Conservation (phyloP, 2,888 invertebrate species). For the Aromia moschata region DNA sequence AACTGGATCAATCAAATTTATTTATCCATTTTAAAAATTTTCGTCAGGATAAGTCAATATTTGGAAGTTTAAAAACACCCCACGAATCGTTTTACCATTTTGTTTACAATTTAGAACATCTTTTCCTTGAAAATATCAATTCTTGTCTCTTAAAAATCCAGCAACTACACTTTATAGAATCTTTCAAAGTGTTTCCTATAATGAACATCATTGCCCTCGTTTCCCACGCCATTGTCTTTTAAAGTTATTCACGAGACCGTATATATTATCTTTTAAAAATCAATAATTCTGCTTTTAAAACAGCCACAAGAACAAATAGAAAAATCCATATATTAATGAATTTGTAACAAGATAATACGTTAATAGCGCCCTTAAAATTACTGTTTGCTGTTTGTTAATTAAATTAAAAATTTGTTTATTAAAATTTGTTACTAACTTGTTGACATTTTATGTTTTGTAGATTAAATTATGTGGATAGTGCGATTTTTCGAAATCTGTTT, state of each 20-base stretch:
- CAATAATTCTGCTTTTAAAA: neutral
- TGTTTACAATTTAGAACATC: too few relatives aligned
- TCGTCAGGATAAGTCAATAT: neutral
- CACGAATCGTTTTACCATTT: neutral
- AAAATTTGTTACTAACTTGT: too few relatives aligned
- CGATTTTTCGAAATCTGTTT: too few relatives aligned
- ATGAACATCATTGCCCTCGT: neutral
- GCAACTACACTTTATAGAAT: neutral
- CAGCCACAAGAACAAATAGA: neutral
- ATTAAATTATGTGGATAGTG: too few relatives aligned
- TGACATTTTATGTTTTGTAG: too few relatives aligned
- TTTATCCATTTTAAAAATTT: too few relatives aligned
- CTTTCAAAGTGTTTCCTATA: neutral
- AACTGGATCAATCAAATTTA: neutral
- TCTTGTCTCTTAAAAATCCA: neutral
- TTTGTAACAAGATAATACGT: too few relatives aligned
- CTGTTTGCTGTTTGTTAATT: too few relatives aligned
- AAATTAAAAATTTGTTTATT: too few relatives aligned
- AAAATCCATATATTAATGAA: neutral
- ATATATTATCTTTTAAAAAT: too few relatives aligned
- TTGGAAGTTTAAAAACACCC: neutral
- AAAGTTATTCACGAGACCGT: neutral
- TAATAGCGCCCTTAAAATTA: too few relatives aligned
- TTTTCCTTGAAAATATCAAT: too few relatives aligned
- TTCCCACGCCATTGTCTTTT: neutral